Conservation (phyloP, 2,113 vertebrate genomes). For the Sciurus niger region DNA sequence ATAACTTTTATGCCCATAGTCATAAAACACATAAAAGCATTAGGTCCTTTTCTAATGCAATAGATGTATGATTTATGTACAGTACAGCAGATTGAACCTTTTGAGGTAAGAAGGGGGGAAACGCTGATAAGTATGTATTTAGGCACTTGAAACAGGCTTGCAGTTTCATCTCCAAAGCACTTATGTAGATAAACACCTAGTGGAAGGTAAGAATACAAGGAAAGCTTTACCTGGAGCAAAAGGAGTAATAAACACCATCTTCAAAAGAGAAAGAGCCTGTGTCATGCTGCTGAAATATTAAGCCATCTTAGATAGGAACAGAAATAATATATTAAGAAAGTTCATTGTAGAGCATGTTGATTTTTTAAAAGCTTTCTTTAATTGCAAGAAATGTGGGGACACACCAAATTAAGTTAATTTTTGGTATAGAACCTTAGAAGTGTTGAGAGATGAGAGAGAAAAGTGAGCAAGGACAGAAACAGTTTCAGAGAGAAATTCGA, state of each 20-base stretch:
- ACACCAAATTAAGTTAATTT: background rate
- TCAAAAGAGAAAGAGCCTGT: background rate
- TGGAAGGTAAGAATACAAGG: slow-evolving; percentile 18
- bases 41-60: slow-evolving; percentile 79
- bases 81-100: slow-evolving; percentile 83
- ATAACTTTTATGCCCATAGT: slow-evolving; percentile 83
- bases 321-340: background rate
- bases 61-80: slow-evolving; percentile 80
- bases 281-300: background rate
- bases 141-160: slow-evolving; percentile 75
- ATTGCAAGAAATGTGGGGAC: background rate
- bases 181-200: slow-evolving; percentile 73
- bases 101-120: slow-evolving; percentile 70
- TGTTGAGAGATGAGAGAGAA: background rate
- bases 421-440: background rate
- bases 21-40: slow-evolving; percentile 84
- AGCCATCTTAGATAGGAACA: slow-evolving; percentile 5
- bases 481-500: background rate
- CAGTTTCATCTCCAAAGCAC: slow-evolving; percentile 75
- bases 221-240: slow-evolving; percentile 31
- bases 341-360: background rate
- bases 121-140: slow-evolving; percentile 28
- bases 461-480: background rate
- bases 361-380: slow-evolving; percentile 16
- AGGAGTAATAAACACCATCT: background rate